Evolutionary conservation across 2,888 invertebrate species (phyloP), one percentile per base, ranked within the genome.

Genomic region (Drosophila kuntzei): DNA sequence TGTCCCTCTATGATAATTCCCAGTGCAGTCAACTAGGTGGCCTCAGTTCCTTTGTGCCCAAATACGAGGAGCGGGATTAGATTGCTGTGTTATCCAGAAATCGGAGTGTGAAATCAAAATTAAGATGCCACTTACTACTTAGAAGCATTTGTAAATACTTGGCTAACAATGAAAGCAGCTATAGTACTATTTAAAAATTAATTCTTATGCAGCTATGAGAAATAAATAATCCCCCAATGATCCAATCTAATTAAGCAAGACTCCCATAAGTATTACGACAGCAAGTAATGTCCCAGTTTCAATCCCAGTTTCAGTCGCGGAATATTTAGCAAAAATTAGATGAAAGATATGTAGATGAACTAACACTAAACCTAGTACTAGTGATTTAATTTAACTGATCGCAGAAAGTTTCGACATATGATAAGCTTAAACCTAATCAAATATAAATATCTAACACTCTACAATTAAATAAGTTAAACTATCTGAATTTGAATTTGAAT

Each of bases 1-100:
- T 97, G 96, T 96, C 97, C 0, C 92, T 97, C 43, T 97, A 96
- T 90, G 97, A 97, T 90, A 87, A 90, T 65, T 89, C 91, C 25
- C 92, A 91, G 61, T 91, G 92, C 79, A 74, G 87, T 4, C 91
- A 92, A 63, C 80, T 92, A 41, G 83, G 90, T 6, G 91, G 90
- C 2, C 73, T 89, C 1, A 90, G 91, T 53, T 89, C 91, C 14
- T 92, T 92, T 76, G 92, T 91, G 71, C 92, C 91, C 76, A 92
- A 92, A 66, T 91, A 92, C 63, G 91, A 92, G 47, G 92, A 92
- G 67, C 91, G 92, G 50, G 92, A 92, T 64, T 92, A 90, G 34
- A 39, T 36, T 3, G 2, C n/a, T 6, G 7, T 6, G 7, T 36
- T 14, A 11, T 27, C 43, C 11, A n/a, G 5, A 34, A 11, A 2